phyloP scores from a whole-genome alignment of 2,113 vertebrate species.

The Xiphias gladius region DNA sequence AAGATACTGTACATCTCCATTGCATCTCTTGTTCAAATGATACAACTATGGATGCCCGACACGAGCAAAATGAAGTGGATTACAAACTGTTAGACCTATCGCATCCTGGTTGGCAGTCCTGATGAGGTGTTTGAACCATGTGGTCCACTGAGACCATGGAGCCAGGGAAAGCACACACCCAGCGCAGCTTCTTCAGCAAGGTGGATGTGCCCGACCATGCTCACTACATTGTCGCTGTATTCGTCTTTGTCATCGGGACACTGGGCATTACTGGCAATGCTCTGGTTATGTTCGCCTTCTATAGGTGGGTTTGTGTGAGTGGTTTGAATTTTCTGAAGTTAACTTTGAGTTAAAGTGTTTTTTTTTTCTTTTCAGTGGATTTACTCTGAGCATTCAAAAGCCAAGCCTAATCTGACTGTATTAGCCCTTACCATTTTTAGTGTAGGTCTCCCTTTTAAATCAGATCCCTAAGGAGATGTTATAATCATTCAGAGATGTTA shows the following conservation, averaged over 20 bases:
- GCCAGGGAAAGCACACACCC: constrained; percentile 79
- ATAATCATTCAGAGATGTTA: background rate
- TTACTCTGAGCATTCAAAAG: background rate
- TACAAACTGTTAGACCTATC: background rate
- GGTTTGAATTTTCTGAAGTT: background rate
- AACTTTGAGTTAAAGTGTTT: background rate
- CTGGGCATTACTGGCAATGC: constrained; percentile 91
- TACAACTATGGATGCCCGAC: constrained; percentile 35
- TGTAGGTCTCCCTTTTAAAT: background rate
- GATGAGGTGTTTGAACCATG: constrained; percentile 62
- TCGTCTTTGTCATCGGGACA: constrained; percentile 90
- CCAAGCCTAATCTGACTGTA: background rate
- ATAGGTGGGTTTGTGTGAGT: constrained; percentile 85
- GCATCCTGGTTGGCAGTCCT: constrained; percentile 37
- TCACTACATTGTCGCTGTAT: constrained; percentile 89
- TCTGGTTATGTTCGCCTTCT: constrained; percentile 94
- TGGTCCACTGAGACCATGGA: constrained; percentile 79
- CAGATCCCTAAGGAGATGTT: background rate
- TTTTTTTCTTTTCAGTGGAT: constrained; percentile 2
- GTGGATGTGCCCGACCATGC: constrained; percentile 90
- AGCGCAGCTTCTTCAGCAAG: constrained; percentile 79
- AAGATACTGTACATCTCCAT: background rate
- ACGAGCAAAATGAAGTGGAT: constrained; percentile 22
- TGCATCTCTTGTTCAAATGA: constrained; percentile 7
- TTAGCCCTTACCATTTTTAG: background rate